Base-by-base conservation (phyloP, 2,113 vertebrate genomes). In the Verasper variegatus region DNA sequence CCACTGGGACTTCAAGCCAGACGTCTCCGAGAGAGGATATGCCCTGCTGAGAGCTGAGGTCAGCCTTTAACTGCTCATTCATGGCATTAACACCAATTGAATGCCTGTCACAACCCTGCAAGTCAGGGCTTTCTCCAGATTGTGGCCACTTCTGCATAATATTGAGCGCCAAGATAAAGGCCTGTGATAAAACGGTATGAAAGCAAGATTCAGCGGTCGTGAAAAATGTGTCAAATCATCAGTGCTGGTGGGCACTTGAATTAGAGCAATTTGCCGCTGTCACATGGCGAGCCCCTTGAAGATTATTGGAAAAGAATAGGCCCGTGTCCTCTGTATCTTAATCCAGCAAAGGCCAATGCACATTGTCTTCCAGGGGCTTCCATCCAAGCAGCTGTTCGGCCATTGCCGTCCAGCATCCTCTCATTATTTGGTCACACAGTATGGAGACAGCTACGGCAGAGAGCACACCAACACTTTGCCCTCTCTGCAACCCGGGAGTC, bases 281-380 rank as follows among this genome's bases (percentile, higher is more conserved):
- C 79, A 83, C 66, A 81, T 45, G 26, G 27, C 31, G 67, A 85
- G 65, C 61, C 71, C 71, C 24, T 84, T 74, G 73, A 87, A 86
- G 84, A 88, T 76, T 74, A 84, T 77, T 82, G 59, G 60, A 31
- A 84, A 57, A 81, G 75, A 89, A 72, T 3, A 74, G 72, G 81
- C 5, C 76, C 80, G 12, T 56, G 77, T 10, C 63, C 79, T 85
- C 54, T 47, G 59, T 65, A 76, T 84, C 79, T 86, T 83, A 74
- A 88, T 89, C 71, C 65, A 71, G 55, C 49, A 18, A 72, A 71
- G 49, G 31, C 60, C 62, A 71, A 21, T 51, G 51, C 45, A 61
- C 56, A 26, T 77, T 64, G 68, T 79, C 24, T 92, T 93, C 40
- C 80, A 95, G 96, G 96, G 95, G 11, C 91, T 96, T 81, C 94